Base-by-base conservation (phyloP, 2,888 invertebrate species). In the Caenorhabditis japonica region DNA sequence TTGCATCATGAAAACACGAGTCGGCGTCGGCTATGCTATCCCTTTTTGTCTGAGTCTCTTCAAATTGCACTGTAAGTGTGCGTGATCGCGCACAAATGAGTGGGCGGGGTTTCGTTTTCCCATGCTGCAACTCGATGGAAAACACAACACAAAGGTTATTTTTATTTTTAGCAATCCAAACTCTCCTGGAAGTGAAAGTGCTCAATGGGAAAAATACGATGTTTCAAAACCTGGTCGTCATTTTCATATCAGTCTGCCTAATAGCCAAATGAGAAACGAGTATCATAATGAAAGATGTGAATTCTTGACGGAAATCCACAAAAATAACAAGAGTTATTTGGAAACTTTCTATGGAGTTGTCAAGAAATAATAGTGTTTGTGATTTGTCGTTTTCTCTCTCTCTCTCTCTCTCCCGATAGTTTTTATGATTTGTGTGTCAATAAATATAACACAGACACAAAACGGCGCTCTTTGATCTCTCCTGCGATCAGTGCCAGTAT, bases 361-460 rank as follows among this genome's bases (percentile, higher is more conserved):
- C n/a, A n/a, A 46, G 27, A 38, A 38, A 4, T 4, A 4, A 38
- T 39, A 4, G 3, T 3, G 13, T 36, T 8, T 36, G 36, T 5
- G 15, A 15, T 3, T n/a, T 36, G 36, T 36, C 15, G 36, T 36
- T 36, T 36, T n/a, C n/a, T n/a, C n/a, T n/a, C n/a, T n/a, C n/a
- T n/a, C n/a, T n/a, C n/a, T n/a, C n/a, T n/a, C n/a, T n/a, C n/a
- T n/a, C n/a, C n/a, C n/a, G n/a, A n/a, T n/a, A n/a, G n/a, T n/a
- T n/a, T n/a, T n/a, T n/a, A n/a, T n/a, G n/a, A n/a, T n/a, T 19
- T 55, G 38, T 39, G 43, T 62, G 62, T 53, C 53, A 62, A 62
- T 53, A 62, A 62, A 62, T 55, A n/a, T n/a, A n/a, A n/a, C n/a
- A n/a, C n/a, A n/a, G n/a, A n/a, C 52, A 62, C 62, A 62, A 62